Conservation (phyloP, 2,113 vertebrate species). For the Platycercus adscitus region DNA sequence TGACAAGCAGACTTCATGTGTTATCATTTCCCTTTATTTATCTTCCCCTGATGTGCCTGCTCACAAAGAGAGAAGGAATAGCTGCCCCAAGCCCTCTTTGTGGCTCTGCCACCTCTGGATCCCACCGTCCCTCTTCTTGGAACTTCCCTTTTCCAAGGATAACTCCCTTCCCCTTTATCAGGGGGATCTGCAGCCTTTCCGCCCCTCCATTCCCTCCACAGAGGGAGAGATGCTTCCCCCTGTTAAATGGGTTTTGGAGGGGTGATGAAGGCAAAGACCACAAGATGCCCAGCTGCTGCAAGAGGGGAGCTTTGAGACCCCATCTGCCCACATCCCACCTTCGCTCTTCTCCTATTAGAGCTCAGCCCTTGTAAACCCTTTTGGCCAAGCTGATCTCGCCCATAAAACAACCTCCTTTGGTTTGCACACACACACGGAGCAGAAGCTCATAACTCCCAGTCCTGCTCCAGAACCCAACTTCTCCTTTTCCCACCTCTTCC, state of each 20-base stretch:
- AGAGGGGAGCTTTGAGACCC: neutral
- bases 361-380: neutral
- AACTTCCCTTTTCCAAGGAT: neutral
- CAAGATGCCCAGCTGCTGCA: neutral
- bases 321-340: neutral
- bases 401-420: neutral
- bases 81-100: accelerated
- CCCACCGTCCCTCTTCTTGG: neutral
- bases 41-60: neutral
- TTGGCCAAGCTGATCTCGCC: neutral
- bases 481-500: neutral
- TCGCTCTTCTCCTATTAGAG: neutral
- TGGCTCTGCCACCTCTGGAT: neutral
- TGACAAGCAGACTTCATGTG: neutral
- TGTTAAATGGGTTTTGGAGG: neutral
- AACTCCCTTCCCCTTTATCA: neutral
- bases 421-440: neutral
- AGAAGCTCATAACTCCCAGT: neutral
- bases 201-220: neutral
- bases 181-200: neutral
- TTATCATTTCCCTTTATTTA: neutral
- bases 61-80: neutral
- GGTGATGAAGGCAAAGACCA: neutral
- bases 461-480: neutral
- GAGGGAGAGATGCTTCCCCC: neutral